Base-by-base conservation (phyloP, 2,113 vertebrate species). In the Psilopsiagon aurifrons region DNA sequence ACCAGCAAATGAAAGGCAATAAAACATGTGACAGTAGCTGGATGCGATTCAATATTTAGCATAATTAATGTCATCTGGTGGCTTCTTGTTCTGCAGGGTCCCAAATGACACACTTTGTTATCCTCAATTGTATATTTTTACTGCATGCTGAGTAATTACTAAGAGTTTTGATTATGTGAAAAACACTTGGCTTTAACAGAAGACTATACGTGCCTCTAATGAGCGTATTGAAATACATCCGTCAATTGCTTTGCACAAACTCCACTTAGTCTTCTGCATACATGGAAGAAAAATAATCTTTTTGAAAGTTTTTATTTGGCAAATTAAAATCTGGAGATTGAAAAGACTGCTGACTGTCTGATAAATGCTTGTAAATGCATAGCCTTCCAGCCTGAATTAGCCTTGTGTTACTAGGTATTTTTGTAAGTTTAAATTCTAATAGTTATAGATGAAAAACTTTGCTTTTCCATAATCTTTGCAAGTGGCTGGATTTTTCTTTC, bases 1-100 rank as follows among this genome's bases (percentile, higher is more conserved):
- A 93, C 82, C 68, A 92, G 84, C 91, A 97, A 96, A 91, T 4
- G 78, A 94, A 92, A 81, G 70, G 57, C 82, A 96, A 96, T 95
- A 89, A 94, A 81, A 92, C 91, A 95, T 92, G 41, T 1, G 0
- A 84, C 71, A 90, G 77, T 39, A 94, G 37, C 67, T 96, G 77
- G 59, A 77, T 86, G 43, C 28, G 54, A 92, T 86, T 97, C 95
- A 91, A 95, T 92, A 93, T 89, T 97, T 96, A 91, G 74, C 90
- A 83, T 83, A 96, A 94, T 94, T 96, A 95, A 88, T 91, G 88
- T 91, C 66, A 86, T 82, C 54, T 86, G 43, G 39, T 91, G 59
- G 41, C 51, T 96, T 95, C 83, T 94, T 94, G 95, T 95, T 64
- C 94, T 86, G 44, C 66, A 86, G 59, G 33, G 44, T 77, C 73